Conservation (phyloP, 2,113 vertebrate species). For the Felis chaus region DNA sequence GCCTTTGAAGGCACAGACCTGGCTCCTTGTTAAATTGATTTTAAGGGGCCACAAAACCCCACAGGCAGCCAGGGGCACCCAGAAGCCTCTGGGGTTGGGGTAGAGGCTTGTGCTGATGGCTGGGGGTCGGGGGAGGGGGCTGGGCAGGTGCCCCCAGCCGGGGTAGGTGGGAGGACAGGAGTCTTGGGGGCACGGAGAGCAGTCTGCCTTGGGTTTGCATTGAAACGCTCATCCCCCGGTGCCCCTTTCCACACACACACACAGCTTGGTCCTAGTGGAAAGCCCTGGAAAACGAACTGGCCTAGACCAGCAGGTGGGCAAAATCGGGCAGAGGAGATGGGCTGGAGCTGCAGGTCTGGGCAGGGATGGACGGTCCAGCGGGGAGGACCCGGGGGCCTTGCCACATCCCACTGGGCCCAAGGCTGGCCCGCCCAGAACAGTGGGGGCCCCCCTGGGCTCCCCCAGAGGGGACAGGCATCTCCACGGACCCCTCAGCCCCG, state of each 20-base stretch:
- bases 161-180: fast-evolving
- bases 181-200: not conserved
- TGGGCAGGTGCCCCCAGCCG: fast-evolving
- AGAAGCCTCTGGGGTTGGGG: not conserved
- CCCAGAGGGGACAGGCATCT: not conserved
- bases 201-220: not conserved
- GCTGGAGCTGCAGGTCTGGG: not conserved
- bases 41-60: slow-evolving; percentile 62
- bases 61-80: not conserved
- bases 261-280: no score
- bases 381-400: not conserved
- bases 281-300: not conserved
- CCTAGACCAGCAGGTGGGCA: not conserved
- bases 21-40: slow-evolving; percentile 75
- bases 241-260: fast-evolving
- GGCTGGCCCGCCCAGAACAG: not conserved
- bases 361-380: not conserved
- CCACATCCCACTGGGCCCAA: fast-evolving
- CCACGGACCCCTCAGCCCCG: not conserved
- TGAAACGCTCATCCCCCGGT: fast-evolving
- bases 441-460: not conserved
- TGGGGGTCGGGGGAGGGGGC: fast-evolving
- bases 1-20: slow-evolving; percentile 75
- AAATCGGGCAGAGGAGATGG: no score
- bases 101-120: fast-evolving